Conservation (phyloP, 1,140 invertebrate species). For the Tetragonula clypearis region DNA sequence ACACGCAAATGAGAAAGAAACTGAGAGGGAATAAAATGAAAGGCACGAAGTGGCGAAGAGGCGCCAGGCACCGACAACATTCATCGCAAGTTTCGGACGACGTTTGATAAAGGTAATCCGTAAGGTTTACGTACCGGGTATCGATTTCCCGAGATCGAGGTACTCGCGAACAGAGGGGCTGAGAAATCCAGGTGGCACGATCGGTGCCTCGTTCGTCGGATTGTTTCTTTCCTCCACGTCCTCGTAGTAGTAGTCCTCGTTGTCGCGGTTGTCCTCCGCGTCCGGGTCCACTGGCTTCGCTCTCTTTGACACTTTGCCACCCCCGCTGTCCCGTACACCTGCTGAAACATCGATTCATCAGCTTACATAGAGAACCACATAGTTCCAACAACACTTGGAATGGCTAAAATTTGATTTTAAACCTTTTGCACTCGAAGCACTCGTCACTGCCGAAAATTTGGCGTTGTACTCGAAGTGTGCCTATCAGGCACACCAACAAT, state of each 20-base stretch:
- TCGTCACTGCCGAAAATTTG: too few relatives aligned
- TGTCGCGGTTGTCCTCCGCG: conserved; percentile 83
- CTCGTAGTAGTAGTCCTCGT: conserved; percentile 84
- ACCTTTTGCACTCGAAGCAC: too few relatives aligned
- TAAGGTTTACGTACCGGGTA: conserved; percentile 89
- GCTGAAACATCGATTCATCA: conserved; percentile 28
- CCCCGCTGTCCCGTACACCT: conserved; percentile 33
- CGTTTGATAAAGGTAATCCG: conserved; percentile 66
- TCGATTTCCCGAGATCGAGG: conserved; percentile 92
- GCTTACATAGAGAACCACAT: too few relatives aligned
- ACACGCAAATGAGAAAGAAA: neutral
- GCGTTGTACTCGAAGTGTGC: too few relatives aligned
- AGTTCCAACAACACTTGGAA: neutral
- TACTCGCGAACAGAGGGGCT: conserved; percentile 92
- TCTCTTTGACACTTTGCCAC: conserved; percentile 81
- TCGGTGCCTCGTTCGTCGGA: conserved; percentile 83
- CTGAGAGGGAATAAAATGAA: neutral
- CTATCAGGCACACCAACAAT: too few relatives aligned
- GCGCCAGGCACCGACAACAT: neutral
- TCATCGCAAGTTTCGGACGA: conserved; percentile 36
- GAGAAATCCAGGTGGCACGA: conserved; percentile 89
- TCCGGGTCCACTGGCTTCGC: conserved; percentile 84
- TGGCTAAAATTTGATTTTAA: neutral
- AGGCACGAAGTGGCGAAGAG: neutral
- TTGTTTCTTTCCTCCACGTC: conserved; percentile 86